phyloP scores from a whole-genome alignment of 1,140 invertebrate genomes.

The Nasonia vitripennis region DNA sequence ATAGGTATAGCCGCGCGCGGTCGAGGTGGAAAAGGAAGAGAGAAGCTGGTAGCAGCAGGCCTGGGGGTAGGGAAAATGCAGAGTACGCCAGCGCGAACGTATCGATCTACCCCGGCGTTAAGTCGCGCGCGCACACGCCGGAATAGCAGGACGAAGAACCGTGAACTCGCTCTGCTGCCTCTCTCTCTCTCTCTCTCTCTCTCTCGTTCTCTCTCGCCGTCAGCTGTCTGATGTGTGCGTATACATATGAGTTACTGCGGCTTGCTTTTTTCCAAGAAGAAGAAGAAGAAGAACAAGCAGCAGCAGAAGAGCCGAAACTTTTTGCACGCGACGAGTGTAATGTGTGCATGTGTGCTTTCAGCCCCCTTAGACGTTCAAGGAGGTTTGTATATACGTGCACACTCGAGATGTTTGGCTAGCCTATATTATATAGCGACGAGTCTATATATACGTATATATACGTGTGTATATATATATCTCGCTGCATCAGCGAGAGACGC shows the following conservation, averaged over 20 bases:
- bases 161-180: constrained; percentile 50
- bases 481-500: background rate
- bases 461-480: too few relatives aligned
- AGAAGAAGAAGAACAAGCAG: background rate
- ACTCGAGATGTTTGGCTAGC: background rate
- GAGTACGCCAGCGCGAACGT: constrained; percentile 63
- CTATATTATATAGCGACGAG: background rate
- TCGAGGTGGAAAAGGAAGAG: constrained; percentile 8
- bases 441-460: too few relatives aligned
- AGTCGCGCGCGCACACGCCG: constrained; percentile 50
- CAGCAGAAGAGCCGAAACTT: background rate
- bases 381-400: background rate
- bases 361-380: background rate
- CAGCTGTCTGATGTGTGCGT: background rate
- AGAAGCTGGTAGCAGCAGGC: background rate
- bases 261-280: background rate
- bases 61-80: constrained; percentile 33
- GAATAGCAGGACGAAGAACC: constrained; percentile 54
- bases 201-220: background rate
- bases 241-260: background rate
- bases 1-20: too few relatives aligned
- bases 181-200: background rate
- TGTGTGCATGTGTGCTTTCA: too few relatives aligned
- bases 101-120: constrained; percentile 59
- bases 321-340: background rate